Percentiles rank a stretch among this genome's conserved stretches.
Evolutionary conservation across 2,888 invertebrate species (phyloP).

Genomic region (Meteorus colon): DNA sequence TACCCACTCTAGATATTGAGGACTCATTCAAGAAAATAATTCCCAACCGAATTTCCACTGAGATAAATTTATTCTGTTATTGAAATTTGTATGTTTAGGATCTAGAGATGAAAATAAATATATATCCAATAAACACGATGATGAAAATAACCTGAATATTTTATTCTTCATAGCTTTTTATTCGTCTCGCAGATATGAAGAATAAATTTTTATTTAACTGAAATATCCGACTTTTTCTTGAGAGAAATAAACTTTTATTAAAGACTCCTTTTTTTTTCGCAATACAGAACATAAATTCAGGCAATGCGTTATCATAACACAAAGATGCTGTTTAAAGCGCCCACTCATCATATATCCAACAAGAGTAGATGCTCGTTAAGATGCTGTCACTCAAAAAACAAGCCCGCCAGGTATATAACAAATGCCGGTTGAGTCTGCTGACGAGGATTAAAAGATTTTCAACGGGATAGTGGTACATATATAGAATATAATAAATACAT

Average conservation of each 20-base stretch:
- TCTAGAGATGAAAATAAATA: not conserved
- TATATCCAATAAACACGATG: not conserved
- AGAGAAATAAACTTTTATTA: not conserved
- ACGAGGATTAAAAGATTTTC: conserved; percentile 62
- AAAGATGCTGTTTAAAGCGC: conserved; percentile 17
- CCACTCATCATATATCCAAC: conserved; percentile 53
- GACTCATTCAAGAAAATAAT: not conserved
- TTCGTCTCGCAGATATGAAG: too few relatives aligned
- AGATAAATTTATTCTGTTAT: too few relatives aligned
- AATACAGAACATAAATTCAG: not conserved
- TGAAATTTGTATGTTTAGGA: too few relatives aligned
- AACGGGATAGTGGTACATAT: conserved; percentile 54
- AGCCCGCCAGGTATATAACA: conserved; percentile 50
- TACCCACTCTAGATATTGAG: not conserved
- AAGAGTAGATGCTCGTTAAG: conserved; percentile 69
- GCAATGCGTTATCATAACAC: conserved; percentile 12
- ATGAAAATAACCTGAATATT: not conserved
- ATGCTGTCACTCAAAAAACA: conserved; percentile 66
- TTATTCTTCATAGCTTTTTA: too few relatives aligned
- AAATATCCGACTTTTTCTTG: not conserved
- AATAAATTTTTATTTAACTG: too few relatives aligned
- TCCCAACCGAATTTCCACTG: not conserved
- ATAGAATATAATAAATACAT: conserved; percentile 1
- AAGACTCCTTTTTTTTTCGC: not conserved
- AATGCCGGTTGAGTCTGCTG: conserved; percentile 43